Evolutionary conservation across 2,888 invertebrate genomes (phyloP).

Genomic region (Hyppa rectilinea): DNA sequence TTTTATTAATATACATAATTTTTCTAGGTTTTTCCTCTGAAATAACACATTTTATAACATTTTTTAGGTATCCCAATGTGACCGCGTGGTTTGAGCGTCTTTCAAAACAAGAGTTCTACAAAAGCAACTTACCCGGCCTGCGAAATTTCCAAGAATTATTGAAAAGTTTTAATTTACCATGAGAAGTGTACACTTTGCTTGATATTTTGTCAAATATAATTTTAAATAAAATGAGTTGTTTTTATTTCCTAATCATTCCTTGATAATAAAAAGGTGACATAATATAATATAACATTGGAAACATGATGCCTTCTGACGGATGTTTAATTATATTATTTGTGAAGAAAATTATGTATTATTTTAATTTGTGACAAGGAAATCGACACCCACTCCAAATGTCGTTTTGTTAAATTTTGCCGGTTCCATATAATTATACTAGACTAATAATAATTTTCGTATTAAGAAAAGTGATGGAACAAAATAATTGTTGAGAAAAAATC

Average conservation of each 20-base stretch:
- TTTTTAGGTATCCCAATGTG: slow-evolving; percentile 78
- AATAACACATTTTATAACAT: background rate
- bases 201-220: background rate
- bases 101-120: slow-evolving; percentile 75
- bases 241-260: background rate
- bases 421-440: too few relatives aligned
- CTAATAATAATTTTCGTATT: too few relatives aligned
- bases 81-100: slow-evolving; percentile 74
- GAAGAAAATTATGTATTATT: too few relatives aligned
- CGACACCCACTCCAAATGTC: too few relatives aligned
- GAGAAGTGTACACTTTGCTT: slow-evolving; percentile 2
- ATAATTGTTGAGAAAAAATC: background rate
- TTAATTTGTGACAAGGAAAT: too few relatives aligned
- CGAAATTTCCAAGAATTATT: slow-evolving; percentile 55
- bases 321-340: too few relatives aligned
- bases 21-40: background rate
- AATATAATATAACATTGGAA: too few relatives aligned
- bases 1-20: background rate
- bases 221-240: background rate
- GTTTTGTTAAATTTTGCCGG: too few relatives aligned
- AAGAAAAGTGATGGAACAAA: too few relatives aligned
- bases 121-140: slow-evolving; percentile 70
- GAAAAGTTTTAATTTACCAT: slow-evolving; percentile 34
- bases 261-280: background rate
- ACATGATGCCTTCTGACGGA: too few relatives aligned